A percentile compares a stretch with the other conserved stretches of the same genome.
Conservation (phyloP, 2,888 invertebrate genomes). For the Leptinotarsa rubiginosa region DNA sequence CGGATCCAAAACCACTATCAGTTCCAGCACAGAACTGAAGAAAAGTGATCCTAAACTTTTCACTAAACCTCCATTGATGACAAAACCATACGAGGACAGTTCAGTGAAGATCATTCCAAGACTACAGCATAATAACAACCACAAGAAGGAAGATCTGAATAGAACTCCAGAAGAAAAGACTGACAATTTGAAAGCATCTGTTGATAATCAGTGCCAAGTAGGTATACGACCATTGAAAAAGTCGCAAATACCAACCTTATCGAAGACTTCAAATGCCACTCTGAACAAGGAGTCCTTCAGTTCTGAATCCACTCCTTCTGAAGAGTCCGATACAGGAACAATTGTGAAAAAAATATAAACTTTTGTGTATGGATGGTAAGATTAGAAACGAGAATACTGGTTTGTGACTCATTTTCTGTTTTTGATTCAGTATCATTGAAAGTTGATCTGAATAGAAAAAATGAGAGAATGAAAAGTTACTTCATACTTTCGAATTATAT, state of each 20-base stretch:
- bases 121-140: constrained; percentile 55
- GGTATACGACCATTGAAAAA: constrained; percentile 47
- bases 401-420: too few relatives aligned
- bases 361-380: not conserved
- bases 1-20: constrained; percentile 65
- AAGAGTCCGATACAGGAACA: constrained; percentile 65
- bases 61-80: constrained; percentile 70
- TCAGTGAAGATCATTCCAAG: constrained; percentile 65
- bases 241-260: constrained; percentile 62
- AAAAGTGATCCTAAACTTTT: constrained; percentile 72
- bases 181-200: not conserved
- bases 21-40: constrained; percentile 64
- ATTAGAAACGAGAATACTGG: not conserved
- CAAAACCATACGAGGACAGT: constrained; percentile 56
- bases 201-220: constrained; percentile 21
- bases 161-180: constrained; percentile 14
- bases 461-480: too few relatives aligned
- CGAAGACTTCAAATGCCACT: constrained; percentile 55
- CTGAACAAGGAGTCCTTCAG: constrained; percentile 64
- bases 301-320: constrained; percentile 70
- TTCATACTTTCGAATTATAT: too few relatives aligned
- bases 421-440: too few relatives aligned
- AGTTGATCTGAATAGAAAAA: too few relatives aligned
- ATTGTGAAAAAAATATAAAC: constrained; percentile 61
- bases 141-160: constrained; percentile 28